phyloP scores from a whole-genome alignment of 1,140 invertebrate species.

The Hyphantria cunea region DNA sequence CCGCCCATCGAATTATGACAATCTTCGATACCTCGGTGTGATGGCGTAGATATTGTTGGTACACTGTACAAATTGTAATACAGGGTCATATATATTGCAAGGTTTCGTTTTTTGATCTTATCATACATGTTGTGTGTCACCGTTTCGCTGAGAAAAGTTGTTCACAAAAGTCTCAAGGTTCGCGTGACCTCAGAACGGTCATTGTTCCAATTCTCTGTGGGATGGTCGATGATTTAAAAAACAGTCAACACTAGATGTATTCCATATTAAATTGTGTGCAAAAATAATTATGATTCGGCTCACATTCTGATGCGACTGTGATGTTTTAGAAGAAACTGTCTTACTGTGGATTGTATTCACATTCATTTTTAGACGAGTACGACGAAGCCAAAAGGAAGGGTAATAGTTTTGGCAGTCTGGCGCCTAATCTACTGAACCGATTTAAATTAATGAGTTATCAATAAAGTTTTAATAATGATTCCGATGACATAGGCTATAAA shows the following conservation, averaged over 20 bases:
- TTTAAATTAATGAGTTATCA: too few species aligned
- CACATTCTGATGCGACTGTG: conserved; percentile 17
- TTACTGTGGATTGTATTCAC: not conserved
- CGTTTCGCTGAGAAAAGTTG: conserved; percentile 30
- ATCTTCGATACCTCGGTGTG: conserved; percentile 23
- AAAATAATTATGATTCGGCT: conserved; percentile 18
- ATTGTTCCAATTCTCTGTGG: conserved; percentile 34
- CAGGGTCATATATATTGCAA: not conserved
- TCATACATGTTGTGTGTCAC: conserved; percentile 13
- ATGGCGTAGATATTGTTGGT: conserved; percentile 1
- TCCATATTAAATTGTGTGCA: conserved; percentile 4
- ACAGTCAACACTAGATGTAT: conserved; percentile 9
- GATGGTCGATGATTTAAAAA: conserved; percentile 33
- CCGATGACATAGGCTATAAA: too few species aligned
- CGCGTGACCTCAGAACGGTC: conserved; percentile 30
- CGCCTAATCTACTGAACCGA: too few species aligned
- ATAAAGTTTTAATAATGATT: too few species aligned
- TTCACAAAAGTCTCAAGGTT: conserved; percentile 28
- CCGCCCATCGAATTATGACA: conserved; percentile 39
- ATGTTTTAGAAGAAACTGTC: conserved; percentile 7
- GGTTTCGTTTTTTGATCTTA: conserved; percentile 7
- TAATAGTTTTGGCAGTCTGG: too few species aligned
- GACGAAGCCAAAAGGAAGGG: too few species aligned
- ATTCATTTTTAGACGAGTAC: too few species aligned
- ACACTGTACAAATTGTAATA: not conserved